phyloP scores from a whole-genome alignment of 2,797 vertebrate genomes.

The Schizopygopsis pylzovi region DNA sequence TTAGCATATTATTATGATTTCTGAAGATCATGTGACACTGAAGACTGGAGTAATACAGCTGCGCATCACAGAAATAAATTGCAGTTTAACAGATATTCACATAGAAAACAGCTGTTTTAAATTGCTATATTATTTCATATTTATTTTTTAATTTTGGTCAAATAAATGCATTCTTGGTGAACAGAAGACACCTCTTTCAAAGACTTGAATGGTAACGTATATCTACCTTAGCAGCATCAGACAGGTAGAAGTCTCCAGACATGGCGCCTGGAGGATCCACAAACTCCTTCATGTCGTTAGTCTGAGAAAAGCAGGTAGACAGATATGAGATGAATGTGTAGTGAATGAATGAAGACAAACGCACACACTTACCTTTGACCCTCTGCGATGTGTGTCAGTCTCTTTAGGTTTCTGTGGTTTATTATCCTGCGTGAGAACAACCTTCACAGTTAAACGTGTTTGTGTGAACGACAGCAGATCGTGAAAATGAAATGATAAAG shows the following conservation, averaged over 20 bases:
- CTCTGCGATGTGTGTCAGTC: slow-evolving; percentile 44
- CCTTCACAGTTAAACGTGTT: no score
- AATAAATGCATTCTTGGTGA: background rate
- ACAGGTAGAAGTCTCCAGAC: slow-evolving; percentile 62
- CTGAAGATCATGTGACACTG: no score
- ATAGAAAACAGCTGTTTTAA: background rate
- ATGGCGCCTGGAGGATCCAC: slow-evolving; percentile 65
- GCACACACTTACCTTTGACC: slow-evolving; percentile 58
- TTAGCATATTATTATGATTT: background rate
- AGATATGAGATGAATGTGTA: background rate
- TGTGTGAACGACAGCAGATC: background rate
- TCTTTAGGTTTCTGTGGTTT: slow-evolving; percentile 63
- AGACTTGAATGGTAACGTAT: background rate
- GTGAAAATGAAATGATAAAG: background rate
- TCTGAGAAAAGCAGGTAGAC: slow-evolving; percentile 51
- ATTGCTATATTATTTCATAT: background rate
- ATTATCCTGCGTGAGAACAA: slow-evolving; percentile 56
- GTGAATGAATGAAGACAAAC: background rate
- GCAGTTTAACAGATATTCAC: background rate
- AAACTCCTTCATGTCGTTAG: slow-evolving; percentile 40
- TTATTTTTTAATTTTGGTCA: background rate
- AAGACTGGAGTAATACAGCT: background rate
- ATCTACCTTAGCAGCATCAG: slow-evolving; percentile 75
- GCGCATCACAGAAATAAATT: background rate
- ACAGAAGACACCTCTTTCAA: no score